Evolutionary conservation across 2,888 invertebrate genomes (phyloP).

Genomic region (Deladenus siricidicola): DNA sequence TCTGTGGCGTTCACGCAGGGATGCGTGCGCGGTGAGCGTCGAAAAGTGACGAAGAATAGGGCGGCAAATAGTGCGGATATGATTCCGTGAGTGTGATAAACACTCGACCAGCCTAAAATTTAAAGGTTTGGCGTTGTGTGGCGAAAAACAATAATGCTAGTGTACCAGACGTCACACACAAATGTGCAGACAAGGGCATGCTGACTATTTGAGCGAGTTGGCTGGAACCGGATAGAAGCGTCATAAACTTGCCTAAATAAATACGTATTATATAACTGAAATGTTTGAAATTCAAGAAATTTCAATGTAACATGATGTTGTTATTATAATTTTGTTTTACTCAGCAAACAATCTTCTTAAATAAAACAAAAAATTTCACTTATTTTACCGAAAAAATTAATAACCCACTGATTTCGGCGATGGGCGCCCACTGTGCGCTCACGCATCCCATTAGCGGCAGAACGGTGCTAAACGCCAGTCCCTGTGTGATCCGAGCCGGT

Average conservation of each 20-base stretch:
- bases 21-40: slow-evolving; percentile 31
- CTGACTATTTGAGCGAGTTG: slow-evolving; percentile 38
- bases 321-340: too few relatives aligned
- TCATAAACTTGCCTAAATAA: slow-evolving; percentile 33
- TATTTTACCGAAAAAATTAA: too few relatives aligned
- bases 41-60: slow-evolving; percentile 28
- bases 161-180: slow-evolving; percentile 22
- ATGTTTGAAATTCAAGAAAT: too few relatives aligned
- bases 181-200: slow-evolving; percentile 35
- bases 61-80: slow-evolving; percentile 18
- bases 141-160: background rate
- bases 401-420: slow-evolving; percentile 29
- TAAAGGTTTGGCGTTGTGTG: background rate
- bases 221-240: slow-evolving; percentile 29
- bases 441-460: slow-evolving; percentile 36
- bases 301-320: too few relatives aligned
- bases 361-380: background rate
- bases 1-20: slow-evolving; percentile 23
- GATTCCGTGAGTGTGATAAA: slow-evolving; percentile 29
- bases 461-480: slow-evolving; percentile 22
- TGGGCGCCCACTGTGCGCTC: slow-evolving; percentile 33
- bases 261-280: background rate
- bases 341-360: too few relatives aligned
- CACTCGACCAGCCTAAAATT: slow-evolving; percentile 29
- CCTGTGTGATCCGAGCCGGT: slow-evolving; percentile 17